Evolutionary conservation across 1,140 invertebrate genomes (phyloP).

Genomic region (Zaprionus lachaisei): DNA sequence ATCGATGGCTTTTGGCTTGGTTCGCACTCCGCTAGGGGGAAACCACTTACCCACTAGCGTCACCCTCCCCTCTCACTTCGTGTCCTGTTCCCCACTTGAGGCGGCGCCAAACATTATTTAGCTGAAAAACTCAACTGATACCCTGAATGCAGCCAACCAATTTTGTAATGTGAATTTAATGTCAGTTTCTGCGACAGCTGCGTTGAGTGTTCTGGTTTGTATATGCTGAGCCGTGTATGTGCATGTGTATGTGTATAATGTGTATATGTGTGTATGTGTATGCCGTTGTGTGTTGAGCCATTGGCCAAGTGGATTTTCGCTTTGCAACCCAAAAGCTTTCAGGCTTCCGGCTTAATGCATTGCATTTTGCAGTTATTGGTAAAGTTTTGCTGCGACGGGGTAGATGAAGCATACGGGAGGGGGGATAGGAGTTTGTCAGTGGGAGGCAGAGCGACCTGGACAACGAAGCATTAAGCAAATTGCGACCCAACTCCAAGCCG

Average conservation of each 20-base stretch:
- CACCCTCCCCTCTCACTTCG: not conserved
- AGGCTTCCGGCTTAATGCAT: slow-evolving; percentile 63
- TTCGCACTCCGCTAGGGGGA: not conserved
- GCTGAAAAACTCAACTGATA: slow-evolving; percentile 66
- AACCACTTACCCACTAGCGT: not conserved
- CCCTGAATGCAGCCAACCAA: slow-evolving; percentile 76
- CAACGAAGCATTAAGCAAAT: slow-evolving; percentile 37
- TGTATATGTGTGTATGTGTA: not conserved
- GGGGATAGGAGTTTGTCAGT: not conserved
- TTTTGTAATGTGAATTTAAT: slow-evolving; percentile 82
- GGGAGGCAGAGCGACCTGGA: not conserved
- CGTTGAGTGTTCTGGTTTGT: slow-evolving; percentile 32
- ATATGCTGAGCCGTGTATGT: slow-evolving; percentile 24
- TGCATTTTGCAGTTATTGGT: slow-evolving; percentile 78
- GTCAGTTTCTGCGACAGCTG: slow-evolving; percentile 78
- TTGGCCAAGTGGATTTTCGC: slow-evolving; percentile 41
- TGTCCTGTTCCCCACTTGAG: not conserved
- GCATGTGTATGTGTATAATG: not conserved
- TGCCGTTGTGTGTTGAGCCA: slow-evolving; percentile 20
- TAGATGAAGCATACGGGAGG: not conserved
- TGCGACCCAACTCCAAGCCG: slow-evolving; percentile 5
- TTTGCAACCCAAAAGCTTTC: slow-evolving; percentile 48
- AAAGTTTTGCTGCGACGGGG: slow-evolving; percentile 62
- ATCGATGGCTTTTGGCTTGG: slow-evolving; percentile 67
- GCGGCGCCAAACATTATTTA: slow-evolving; percentile 47